Evolutionary conservation across 2,797 vertebrate species (phyloP).

Genomic region (Leptodactylus fallax): DNA sequence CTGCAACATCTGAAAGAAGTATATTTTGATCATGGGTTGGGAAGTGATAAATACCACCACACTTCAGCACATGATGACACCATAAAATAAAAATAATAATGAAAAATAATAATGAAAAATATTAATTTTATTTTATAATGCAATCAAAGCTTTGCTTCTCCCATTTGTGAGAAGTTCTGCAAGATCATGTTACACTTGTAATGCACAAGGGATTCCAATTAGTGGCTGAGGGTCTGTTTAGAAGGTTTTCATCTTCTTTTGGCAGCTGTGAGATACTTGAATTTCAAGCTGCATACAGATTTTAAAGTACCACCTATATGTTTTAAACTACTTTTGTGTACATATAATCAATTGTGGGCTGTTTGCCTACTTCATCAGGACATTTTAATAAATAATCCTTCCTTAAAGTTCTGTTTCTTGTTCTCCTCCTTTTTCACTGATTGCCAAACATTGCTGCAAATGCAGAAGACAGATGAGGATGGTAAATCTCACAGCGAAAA

Average conservation of each 20-base stretch:
- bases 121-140: conserved; percentile 31
- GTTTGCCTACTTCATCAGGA: conserved; percentile 56
- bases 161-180: conserved; percentile 27
- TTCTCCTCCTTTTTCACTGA: conserved; percentile 47
- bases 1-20: not conserved
- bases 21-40: not conserved
- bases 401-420: conserved; percentile 55
- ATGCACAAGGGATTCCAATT: conserved; percentile 55
- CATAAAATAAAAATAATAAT: not conserved
- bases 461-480: conserved; percentile 57
- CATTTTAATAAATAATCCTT: conserved; percentile 59
- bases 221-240: conserved; percentile 52
- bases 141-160: conserved; percentile 22
- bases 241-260: conserved; percentile 58
- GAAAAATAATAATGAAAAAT: conserved; percentile 18
- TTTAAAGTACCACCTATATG: conserved; percentile 61
- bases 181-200: conserved; percentile 31
- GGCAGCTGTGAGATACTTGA: conserved; percentile 56
- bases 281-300: conserved; percentile 56
- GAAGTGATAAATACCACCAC: too few relatives aligned
- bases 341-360: conserved; percentile 52
- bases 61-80: not conserved
- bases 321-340: conserved; percentile 58
- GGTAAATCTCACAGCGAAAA: conserved; percentile 53
- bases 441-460: conserved; percentile 48